These are phyloP conservation scores for Diarsia brunnea DNA, from an alignment of 2,888 invertebrate species.

Conservation along the genomic window DNA sequence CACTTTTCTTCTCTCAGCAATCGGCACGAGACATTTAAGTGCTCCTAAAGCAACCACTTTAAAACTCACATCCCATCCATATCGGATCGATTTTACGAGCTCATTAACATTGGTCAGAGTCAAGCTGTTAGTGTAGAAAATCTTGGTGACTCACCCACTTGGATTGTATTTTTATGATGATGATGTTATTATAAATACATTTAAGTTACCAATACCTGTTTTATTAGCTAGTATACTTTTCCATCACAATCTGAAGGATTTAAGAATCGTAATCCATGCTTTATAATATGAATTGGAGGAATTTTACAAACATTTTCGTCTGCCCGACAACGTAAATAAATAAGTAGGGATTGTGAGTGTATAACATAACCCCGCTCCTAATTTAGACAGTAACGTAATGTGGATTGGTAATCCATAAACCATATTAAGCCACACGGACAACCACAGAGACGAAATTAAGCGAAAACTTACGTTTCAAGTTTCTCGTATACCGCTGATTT, in stretches of 20 bases:
- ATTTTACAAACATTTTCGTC: no score
- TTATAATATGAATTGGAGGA: background rate
- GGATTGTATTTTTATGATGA: slow-evolving; percentile 32
- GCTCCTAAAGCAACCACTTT: slow-evolving; percentile 27
- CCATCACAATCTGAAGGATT: background rate
- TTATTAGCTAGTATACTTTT: background rate
- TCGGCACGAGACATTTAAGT: slow-evolving; percentile 18
- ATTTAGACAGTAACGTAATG: no score
- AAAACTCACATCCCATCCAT: slow-evolving; percentile 23
- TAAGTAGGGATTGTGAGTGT: background rate
- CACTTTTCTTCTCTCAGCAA: background rate
- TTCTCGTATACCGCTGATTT: no score
- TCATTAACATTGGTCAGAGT: slow-evolving; percentile 44
- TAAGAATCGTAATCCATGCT: background rate
- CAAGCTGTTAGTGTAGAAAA: slow-evolving; percentile 35
- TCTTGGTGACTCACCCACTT: slow-evolving; percentile 43
- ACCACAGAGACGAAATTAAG: no score
- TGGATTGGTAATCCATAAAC: no score
- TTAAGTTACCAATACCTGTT: slow-evolving; percentile 18
- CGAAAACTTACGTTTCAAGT: no score
- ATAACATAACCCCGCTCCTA: background rate
- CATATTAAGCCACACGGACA: no score
- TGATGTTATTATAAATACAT: slow-evolving; percentile 8
- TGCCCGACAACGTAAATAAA: background rate
- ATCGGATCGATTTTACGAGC: slow-evolving; percentile 50